phyloP scores from a whole-genome alignment of 2,797 vertebrate genomes.

The Karalla daura region DNA sequence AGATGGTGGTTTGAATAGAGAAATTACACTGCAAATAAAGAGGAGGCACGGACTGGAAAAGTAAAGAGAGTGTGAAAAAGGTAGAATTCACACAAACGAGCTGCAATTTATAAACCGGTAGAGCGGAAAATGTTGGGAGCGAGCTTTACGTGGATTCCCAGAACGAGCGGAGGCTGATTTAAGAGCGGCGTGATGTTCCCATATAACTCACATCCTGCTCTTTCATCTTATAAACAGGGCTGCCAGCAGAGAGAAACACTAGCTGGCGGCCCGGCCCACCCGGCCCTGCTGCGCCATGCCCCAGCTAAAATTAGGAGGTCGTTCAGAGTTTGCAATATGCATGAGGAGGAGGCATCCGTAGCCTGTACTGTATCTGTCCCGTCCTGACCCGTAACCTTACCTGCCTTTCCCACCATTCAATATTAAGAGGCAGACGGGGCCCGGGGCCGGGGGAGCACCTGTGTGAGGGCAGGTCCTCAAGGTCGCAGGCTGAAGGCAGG shows the following conservation, averaged over 20 bases:
- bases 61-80: no score
- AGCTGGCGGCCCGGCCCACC: conserved; percentile 33
- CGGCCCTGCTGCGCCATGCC: conserved; percentile 19
- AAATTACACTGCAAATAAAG: no score
- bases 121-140: no score
- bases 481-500: neutral
- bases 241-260: conserved; percentile 26
- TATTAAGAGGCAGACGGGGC: conserved; percentile 41
- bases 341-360: conserved; percentile 59
- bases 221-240: conserved; percentile 27
- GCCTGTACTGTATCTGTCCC: conserved; percentile 39
- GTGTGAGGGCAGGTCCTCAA: conserved; percentile 1
- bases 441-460: conserved; percentile 14
- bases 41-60: no score
- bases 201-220: neutral
- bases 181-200: neutral
- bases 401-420: conserved; percentile 53
- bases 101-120: no score
- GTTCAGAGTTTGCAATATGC: conserved; percentile 66
- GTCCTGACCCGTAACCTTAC: conserved; percentile 54
- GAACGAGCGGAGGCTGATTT: neutral
- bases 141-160: neutral
- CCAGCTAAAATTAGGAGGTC: conserved; percentile 65
- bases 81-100: no score
- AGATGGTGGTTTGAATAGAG: no score